phyloP scores from a whole-genome alignment of 2,888 invertebrate genomes.

The Koerneria pararmatus region DNA sequence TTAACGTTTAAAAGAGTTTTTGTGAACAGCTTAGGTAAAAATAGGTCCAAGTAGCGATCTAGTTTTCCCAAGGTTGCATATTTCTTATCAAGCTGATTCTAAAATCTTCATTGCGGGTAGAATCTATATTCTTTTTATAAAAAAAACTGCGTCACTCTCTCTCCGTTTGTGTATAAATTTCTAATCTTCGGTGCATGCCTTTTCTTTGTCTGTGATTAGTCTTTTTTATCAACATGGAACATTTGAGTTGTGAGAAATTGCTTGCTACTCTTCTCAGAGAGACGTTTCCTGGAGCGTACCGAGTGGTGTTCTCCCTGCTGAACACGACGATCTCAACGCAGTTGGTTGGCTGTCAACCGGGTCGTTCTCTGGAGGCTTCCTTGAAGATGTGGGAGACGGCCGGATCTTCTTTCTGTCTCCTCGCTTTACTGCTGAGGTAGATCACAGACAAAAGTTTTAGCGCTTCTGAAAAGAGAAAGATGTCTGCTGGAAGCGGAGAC shows the following conservation, averaged over 20 bases:
- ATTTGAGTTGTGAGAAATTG: not conserved
- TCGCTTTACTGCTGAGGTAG: slow-evolving; percentile 14
- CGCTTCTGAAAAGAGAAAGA: too few species aligned
- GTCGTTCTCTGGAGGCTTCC: not conserved
- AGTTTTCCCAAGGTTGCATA: too few species aligned
- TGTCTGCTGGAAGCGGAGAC: too few species aligned
- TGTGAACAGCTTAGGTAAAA: too few species aligned
- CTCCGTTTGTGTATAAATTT: not conserved
- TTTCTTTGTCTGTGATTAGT: not conserved
- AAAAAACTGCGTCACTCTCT: too few species aligned
- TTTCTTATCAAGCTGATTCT: too few species aligned
- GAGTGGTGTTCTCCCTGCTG: slow-evolving; percentile 31
- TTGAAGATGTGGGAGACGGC: slow-evolving; percentile 4
- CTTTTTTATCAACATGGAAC: not conserved
- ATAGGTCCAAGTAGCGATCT: too few species aligned
- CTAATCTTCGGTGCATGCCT: not conserved
- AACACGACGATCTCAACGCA: slow-evolving; percentile 22
- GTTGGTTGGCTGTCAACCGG: not conserved
- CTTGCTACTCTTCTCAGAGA: slow-evolving; percentile 21
- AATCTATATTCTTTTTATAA: too few species aligned
- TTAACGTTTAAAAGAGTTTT: too few species aligned
- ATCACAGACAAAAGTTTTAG: too few species aligned
- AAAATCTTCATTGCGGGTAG: too few species aligned
- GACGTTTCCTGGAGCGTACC: slow-evolving; percentile 31
- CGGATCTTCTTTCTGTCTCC: slow-evolving; percentile 15